Percentiles rank a stretch among this genome's conserved stretches.
phyloP scores from a whole-genome alignment of 2,113 vertebrate genomes.

The Leptobrachium leishanense region DNA sequence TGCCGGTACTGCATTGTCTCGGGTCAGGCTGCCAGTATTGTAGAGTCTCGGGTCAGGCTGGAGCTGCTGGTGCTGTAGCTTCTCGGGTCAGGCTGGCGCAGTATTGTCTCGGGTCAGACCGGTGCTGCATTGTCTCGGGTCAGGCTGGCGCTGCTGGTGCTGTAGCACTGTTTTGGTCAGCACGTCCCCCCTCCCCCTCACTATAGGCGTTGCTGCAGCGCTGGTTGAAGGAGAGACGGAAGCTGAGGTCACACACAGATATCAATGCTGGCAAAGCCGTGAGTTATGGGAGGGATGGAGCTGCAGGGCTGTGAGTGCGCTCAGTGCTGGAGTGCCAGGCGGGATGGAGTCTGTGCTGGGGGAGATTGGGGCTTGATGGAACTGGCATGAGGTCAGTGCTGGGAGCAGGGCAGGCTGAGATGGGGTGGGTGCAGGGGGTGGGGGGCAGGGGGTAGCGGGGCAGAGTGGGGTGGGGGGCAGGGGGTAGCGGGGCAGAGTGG shows the following conservation, averaged over 20 bases:
- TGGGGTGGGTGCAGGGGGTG: neutral
- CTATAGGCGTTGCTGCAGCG: slow-evolving; percentile 5
- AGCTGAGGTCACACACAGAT: neutral
- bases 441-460: neutral
- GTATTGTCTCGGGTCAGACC: too few species aligned
- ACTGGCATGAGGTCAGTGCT: neutral
- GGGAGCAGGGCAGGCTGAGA: neutral
- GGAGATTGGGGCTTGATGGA: too few species aligned
- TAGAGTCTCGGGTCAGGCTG: too few species aligned
- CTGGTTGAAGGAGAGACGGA: slow-evolving; percentile 10
- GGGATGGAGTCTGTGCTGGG: neutral
- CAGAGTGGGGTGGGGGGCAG: neutral
- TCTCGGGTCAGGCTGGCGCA: too few species aligned
- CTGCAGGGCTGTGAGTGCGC: neutral
- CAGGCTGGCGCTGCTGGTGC: too few species aligned
- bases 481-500: neutral
- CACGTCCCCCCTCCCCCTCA: neutral
- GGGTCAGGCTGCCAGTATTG: too few species aligned
- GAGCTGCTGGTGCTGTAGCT: too few species aligned
- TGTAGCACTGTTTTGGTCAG: too few species aligned
- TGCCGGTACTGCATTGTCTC: too few species aligned
- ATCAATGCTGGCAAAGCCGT: neutral
- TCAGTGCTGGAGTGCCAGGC: neutral
- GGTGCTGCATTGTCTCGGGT: too few species aligned
- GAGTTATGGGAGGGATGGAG: neutral